Conservation (phyloP, 2,888 invertebrate species). For the Podotricha telesiphe region DNA sequence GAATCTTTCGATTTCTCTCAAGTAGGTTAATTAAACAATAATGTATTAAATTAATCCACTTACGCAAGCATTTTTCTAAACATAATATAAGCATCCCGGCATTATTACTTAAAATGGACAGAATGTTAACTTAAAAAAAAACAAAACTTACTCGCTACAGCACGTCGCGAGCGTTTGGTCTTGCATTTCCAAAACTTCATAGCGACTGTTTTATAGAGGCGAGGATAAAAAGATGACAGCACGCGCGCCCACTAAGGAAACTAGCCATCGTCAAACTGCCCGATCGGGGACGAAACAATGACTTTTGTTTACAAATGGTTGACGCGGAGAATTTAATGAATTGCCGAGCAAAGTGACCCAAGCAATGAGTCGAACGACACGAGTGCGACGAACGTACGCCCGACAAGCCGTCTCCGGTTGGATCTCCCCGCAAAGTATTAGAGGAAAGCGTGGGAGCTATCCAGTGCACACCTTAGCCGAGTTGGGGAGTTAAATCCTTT, state of each 20-base stretch:
- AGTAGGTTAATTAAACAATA: constrained; percentile 23
- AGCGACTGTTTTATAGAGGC: constrained; percentile 48
- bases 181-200: constrained; percentile 81
- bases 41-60: constrained; percentile 12
- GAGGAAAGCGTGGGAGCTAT: constrained; percentile 76
- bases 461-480: constrained; percentile 49
- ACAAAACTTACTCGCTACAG: constrained; percentile 37
- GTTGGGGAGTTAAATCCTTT: constrained; percentile 37
- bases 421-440: constrained; percentile 53
- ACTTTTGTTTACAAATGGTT: constrained; percentile 80
- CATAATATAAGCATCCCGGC: too few species aligned
- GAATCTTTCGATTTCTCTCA: not conserved
- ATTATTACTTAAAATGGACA: too few species aligned
- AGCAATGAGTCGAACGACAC: constrained; percentile 67
- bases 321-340: constrained; percentile 75
- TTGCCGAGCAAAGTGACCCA: constrained; percentile 66
- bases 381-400: constrained; percentile 69
- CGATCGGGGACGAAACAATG: constrained; percentile 77
- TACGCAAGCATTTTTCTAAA: constrained; percentile 3
- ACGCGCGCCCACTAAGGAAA: constrained; percentile 69
- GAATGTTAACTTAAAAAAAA: not conserved
- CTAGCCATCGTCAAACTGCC: constrained; percentile 73
- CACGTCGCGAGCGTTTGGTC: constrained; percentile 62
- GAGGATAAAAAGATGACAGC: constrained; percentile 57
- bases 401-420: constrained; percentile 61